A percentile compares a stretch with the other conserved stretches of the same genome.
Conservation (phyloP, 2,888 invertebrate species). For the Cantharis rufa region DNA sequence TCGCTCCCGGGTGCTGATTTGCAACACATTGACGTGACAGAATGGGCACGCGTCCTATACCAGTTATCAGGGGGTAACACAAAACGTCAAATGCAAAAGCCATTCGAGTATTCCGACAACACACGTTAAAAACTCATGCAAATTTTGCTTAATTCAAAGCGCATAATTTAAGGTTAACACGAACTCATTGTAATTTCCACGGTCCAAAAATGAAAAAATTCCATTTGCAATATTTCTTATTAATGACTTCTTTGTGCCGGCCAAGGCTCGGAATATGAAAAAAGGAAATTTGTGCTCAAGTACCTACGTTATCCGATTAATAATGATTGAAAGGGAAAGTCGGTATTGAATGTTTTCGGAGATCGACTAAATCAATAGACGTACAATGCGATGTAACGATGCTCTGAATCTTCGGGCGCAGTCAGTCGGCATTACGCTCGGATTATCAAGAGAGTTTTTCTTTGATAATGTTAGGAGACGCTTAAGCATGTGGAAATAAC, state of each 20-base stretch:
- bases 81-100: slow-evolving; percentile 23
- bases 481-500: slow-evolving; percentile 44
- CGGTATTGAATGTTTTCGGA: background rate
- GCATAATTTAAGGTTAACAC: slow-evolving; percentile 18
- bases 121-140: slow-evolving; percentile 14
- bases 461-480: slow-evolving; percentile 45
- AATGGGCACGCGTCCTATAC: slow-evolving; percentile 44
- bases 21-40: slow-evolving; percentile 49
- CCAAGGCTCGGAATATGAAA: background rate
- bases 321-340: background rate
- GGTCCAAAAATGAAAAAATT: background rate
- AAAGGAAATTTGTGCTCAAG: background rate
- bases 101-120: slow-evolving; percentile 17
- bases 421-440: slow-evolving; percentile 46
- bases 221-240: background rate
- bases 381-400: slow-evolving; percentile 7
- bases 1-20: slow-evolving; percentile 44
- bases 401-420: slow-evolving; percentile 37
- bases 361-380: background rate
- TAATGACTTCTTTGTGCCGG: background rate
- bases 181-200: background rate
- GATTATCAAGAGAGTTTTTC: slow-evolving; percentile 51
- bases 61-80: slow-evolving; percentile 35
- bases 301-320: background rate
- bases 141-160: slow-evolving; percentile 24